phyloP scores from a whole-genome alignment of 2,888 invertebrate genomes.

The Stenotaenia linearis region DNA sequence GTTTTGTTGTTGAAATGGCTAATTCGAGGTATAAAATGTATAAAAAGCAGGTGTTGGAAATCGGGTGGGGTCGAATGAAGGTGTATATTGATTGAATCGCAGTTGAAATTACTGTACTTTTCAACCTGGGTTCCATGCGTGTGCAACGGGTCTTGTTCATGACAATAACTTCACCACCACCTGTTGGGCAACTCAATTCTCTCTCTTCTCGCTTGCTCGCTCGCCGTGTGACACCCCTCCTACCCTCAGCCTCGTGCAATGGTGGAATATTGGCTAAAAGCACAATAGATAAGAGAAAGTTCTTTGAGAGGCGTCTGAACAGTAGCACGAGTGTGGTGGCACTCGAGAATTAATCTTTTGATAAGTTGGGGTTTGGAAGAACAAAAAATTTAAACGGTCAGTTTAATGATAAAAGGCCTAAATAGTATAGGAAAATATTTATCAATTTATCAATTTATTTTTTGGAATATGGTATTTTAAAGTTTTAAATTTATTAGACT shows the following conservation, averaged over 20 bases:
- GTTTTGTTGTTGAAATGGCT: neutral
- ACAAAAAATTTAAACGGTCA: too few species aligned
- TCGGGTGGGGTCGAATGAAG: neutral
- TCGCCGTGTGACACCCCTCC: neutral
- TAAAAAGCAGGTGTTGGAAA: neutral
- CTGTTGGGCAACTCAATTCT: constrained; percentile 9
- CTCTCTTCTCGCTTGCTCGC: neutral
- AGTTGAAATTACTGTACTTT: neutral
- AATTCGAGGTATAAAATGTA: neutral
- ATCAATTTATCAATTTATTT: too few species aligned
- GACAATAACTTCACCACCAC: neutral
- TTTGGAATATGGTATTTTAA: too few species aligned
- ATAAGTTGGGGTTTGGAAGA: too few species aligned
- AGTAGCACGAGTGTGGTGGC: neutral
- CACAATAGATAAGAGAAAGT: constrained; percentile 9
- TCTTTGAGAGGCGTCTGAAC: neutral
- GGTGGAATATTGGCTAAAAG: neutral
- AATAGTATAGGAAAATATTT: too few species aligned
- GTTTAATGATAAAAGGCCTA: too few species aligned
- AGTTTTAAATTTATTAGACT: too few species aligned
- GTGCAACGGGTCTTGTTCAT: neutral
- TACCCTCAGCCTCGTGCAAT: neutral
- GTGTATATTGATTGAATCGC: constrained; percentile 1
- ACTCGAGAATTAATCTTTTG: neutral
- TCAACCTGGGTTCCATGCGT: neutral